Evolutionary conservation across 2,888 invertebrate genomes (phyloP), one percentile per base, ranked within the genome.

Genomic region (Stenoptilia bipunctidactyla): DNA sequence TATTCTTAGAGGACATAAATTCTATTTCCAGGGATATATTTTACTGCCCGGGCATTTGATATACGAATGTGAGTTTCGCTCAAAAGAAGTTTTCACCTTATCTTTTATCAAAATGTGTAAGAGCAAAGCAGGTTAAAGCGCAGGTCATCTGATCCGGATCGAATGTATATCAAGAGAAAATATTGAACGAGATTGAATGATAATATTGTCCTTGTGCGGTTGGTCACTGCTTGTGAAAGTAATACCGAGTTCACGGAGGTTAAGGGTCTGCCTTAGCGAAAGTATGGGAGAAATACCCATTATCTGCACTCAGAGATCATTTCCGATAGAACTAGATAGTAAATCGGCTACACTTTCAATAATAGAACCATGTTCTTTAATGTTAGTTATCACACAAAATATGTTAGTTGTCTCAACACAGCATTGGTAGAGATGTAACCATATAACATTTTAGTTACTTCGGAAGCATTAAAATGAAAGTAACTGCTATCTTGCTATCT

Each of bases 161-260:
- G 65, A 66, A 66, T 65, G 63, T 65, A 59, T 60, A 66, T 69
- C 66, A 66, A 58, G 63, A 66, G 70, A 71, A 74, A 74, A 76
- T 73, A 72, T 64, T 65, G 67, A 65, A 58, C 60, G 53, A 69
- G 67, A 72, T 70, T 8, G 12, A 30, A 41, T 44, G 41, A 40
- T 44, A 39, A 46, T 50, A 48, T 47, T 52, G 52, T 52, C 48
- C 51, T 55, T 53, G 45, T 45, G 47, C 50, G 56, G 56, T 56
- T 55, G 60, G 58, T 54, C 58, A 57, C 49, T 57, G 49, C 51
- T 51, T 51, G 56, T 49, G 52, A 55, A 51, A 56, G 52, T 40
- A 43, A 43, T 38, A 13, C 30, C 37, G 35, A 36, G 38, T 49
- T 45, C 51, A 44, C 12, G 36, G 38, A 48, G 56, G 52, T 55